Conservation (phyloP, 2,113 vertebrate species). For the Barnardius zonarius region DNA sequence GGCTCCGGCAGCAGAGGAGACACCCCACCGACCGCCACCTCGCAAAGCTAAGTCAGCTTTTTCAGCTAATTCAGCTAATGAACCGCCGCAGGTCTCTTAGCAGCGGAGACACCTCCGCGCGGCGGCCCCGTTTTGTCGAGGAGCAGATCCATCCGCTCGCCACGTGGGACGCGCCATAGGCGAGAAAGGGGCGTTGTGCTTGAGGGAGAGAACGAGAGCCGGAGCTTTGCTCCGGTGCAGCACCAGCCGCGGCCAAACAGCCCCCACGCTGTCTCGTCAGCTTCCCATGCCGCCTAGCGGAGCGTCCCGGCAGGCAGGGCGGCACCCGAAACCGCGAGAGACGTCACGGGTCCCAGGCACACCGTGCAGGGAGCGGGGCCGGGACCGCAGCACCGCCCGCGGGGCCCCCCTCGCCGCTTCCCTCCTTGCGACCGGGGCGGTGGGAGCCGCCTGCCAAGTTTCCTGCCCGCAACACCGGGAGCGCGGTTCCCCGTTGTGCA, state of each 20-base stretch:
- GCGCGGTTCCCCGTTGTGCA: neutral
- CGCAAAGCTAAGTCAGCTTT: too few relatives aligned
- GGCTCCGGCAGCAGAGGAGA: rapidly evolving
- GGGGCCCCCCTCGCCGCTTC: neutral
- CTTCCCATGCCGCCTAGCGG: neutral
- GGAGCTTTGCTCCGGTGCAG: too few relatives aligned
- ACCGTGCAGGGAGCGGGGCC: too few relatives aligned
- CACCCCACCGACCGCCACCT: rapidly evolving
- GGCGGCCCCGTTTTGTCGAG: rapidly evolving
- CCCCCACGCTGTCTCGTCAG: neutral
- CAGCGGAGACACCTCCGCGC: rapidly evolving
- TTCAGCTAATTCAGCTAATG: too few relatives aligned
- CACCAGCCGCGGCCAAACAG: neutral
- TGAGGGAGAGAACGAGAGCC: neutral
- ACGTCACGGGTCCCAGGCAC: neutral
- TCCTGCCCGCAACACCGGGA: neutral
- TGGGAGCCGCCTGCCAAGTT: neutral
- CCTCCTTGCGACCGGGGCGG: too few relatives aligned
- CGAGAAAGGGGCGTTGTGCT: neutral
- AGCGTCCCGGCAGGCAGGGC: too few relatives aligned
- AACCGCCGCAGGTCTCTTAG: rapidly evolving
- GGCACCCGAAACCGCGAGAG: too few relatives aligned
- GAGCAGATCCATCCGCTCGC: too few relatives aligned
- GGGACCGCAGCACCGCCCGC: too few relatives aligned
- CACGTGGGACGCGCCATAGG: neutral